Conservation (phyloP, 2,797 vertebrate species). For the Pogoniulus pusillus region DNA sequence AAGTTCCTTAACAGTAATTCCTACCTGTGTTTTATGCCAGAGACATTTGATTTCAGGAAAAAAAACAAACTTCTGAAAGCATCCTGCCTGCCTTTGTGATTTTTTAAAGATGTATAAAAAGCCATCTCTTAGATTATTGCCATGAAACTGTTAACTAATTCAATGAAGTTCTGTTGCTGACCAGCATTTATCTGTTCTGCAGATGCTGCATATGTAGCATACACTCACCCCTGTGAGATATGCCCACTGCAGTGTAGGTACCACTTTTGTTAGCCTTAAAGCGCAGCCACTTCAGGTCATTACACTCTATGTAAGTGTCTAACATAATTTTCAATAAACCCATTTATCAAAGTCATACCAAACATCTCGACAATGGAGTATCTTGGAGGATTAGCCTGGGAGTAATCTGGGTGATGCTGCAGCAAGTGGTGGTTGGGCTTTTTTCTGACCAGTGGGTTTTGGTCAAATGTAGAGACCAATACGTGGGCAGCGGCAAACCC, state of each 20-base stretch:
- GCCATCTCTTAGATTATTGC: neutral
- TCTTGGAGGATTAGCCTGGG: slow-evolving; percentile 1
- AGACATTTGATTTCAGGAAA: neutral
- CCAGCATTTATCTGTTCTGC: neutral
- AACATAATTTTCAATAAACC: neutral
- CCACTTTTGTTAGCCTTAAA: neutral
- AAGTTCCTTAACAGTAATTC: neutral
- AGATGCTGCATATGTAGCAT: neutral
- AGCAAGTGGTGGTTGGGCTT: neutral
- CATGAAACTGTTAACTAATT: neutral
- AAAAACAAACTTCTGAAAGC: neutral
- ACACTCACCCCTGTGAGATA: neutral
- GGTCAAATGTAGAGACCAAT: neutral
- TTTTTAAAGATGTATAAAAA: neutral
- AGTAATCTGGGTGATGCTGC: slow-evolving; percentile 3
- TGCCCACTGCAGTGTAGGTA: neutral
- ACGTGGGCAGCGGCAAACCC: neutral
- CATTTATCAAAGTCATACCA: slow-evolving; percentile 2
- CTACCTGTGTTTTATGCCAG: neutral
- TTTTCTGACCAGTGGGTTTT: neutral
- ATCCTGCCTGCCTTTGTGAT: neutral
- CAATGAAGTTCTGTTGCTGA: neutral
- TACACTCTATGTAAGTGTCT: neutral
- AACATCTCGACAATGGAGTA: neutral
- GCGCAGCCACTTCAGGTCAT: neutral